These are phyloP conservation scores for Camponotus floridanus DNA, from an alignment of 1,140 invertebrate species.

Conservation along the genomic window DNA sequence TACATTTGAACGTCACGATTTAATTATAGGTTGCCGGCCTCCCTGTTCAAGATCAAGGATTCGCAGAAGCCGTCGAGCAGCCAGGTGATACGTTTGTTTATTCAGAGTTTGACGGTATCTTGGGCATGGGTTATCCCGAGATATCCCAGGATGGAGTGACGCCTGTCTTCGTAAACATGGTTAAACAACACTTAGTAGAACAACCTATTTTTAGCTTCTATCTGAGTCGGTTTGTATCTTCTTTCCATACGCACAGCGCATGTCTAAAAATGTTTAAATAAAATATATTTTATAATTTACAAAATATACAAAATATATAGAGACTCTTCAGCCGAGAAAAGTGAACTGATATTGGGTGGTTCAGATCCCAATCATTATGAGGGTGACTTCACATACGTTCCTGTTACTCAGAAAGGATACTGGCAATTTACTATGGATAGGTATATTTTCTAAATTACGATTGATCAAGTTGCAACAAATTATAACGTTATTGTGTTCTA, in stretches of 20 bases:
- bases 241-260: too few species aligned
- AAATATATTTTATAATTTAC: neutral
- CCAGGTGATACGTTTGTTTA: too few species aligned
- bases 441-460: constrained; percentile 78
- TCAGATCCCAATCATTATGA: constrained; percentile 96
- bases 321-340: constrained; percentile 81
- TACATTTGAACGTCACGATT: neutral
- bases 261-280: too few species aligned
- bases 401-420: constrained; percentile 95
- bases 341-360: constrained; percentile 97
- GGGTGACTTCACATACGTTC: constrained; percentile 96
- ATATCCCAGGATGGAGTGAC: constrained; percentile 96
- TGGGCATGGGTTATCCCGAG: constrained; percentile 91
- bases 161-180: constrained; percentile 98
- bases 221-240: too few species aligned
- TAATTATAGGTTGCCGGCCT: too few species aligned
- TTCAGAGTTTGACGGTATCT: too few species aligned
- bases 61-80: too few species aligned
- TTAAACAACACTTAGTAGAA: constrained; percentile 93
- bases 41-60: too few species aligned
- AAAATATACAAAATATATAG: constrained; percentile 31
- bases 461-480: neutral
- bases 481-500: neutral
- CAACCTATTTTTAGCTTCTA: constrained; percentile 69
- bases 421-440: constrained; percentile 99